These are phyloP conservation scores for Junco hyemalis DNA, from an alignment of 2,113 vertebrate species.

Conservation along the genomic window DNA sequence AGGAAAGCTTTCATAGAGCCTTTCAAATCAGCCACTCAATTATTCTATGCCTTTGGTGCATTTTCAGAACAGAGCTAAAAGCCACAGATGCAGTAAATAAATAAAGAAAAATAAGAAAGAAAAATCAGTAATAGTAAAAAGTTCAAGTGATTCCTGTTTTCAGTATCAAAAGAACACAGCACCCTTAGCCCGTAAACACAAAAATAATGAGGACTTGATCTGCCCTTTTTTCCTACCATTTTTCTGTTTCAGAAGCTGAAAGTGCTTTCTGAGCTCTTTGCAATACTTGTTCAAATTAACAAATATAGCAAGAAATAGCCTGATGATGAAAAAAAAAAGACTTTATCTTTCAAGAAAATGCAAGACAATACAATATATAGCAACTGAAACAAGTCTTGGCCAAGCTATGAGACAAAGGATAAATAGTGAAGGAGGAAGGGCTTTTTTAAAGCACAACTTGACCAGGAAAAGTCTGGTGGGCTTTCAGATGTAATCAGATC, in stretches of 20 bases:
- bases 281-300: neutral
- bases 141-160: neutral
- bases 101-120: neutral
- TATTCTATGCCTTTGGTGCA: neutral
- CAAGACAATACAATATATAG: neutral
- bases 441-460: neutral
- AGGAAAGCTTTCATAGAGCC: neutral
- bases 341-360: neutral
- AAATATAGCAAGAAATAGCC: neutral
- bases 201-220: neutral
- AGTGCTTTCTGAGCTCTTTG: neutral
- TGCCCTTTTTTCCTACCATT: neutral
- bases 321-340: neutral
- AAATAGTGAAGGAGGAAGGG: neutral
- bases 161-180: neutral
- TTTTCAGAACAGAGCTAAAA: neutral
- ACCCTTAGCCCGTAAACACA: neutral
- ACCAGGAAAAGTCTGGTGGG: neutral
- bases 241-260: neutral
- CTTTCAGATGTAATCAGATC: neutral
- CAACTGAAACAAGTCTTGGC: neutral
- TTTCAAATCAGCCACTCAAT: neutral
- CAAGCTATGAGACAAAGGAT: neutral
- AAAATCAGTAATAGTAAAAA: neutral
- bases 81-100: neutral